Evolutionary conservation across 1,140 invertebrate species (phyloP).

Genomic region (Drosophila mojavensis): DNA sequence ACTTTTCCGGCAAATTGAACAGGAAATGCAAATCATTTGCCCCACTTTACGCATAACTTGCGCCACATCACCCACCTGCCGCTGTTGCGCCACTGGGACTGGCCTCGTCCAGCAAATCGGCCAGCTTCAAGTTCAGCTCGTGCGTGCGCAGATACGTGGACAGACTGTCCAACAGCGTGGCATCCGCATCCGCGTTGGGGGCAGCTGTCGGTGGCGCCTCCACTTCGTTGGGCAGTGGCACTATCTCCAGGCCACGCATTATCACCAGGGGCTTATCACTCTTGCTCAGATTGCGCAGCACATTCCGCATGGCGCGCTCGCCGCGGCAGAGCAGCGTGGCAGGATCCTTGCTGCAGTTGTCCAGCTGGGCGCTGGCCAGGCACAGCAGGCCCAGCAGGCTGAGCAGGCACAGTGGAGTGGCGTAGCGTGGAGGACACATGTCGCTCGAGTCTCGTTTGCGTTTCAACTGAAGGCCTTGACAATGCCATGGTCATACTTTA

Average conservation of each 20-base stretch:
- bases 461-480: slow-evolving; percentile 79
- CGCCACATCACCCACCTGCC: slow-evolving; percentile 36
- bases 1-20: slow-evolving; percentile 22
- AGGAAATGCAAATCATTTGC: slow-evolving; percentile 4
- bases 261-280: slow-evolving; percentile 71
- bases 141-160: slow-evolving; percentile 88
- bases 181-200: slow-evolving; percentile 7
- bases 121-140: slow-evolving; percentile 89
- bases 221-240: slow-evolving; percentile 49
- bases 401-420: slow-evolving; percentile 32
- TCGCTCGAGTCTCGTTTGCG: slow-evolving; percentile 56
- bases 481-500: slow-evolving; percentile 73
- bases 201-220: slow-evolving; percentile 2
- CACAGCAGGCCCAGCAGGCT: slow-evolving; percentile 54
- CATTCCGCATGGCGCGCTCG: slow-evolving; percentile 67
- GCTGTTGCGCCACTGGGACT: slow-evolving; percentile 32
- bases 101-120: slow-evolving; percentile 85
- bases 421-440: slow-evolving; percentile 49
- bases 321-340: slow-evolving; percentile 72
- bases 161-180: slow-evolving; percentile 85
- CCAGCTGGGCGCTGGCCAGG: slow-evolving; percentile 49
- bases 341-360: slow-evolving; percentile 54
- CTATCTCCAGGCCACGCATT: slow-evolving; percentile 77
- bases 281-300: slow-evolving; percentile 69
- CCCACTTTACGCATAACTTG: too few species aligned